Conservation (phyloP, 37 sponge, comb jelly and placozoan genomes). For the Halichondria panicea region DNA sequence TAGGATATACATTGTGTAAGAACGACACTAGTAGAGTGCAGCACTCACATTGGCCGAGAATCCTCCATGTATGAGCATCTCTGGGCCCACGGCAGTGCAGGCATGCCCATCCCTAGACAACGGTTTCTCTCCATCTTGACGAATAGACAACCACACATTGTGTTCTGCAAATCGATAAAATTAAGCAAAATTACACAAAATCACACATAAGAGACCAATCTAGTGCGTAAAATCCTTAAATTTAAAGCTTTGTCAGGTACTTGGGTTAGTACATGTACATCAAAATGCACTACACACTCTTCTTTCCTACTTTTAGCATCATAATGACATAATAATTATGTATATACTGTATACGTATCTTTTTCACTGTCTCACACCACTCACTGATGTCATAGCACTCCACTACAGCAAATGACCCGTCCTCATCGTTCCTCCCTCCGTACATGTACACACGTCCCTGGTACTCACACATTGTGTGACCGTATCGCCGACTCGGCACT, state of each 20-base stretch:
- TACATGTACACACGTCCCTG: constrained; percentile 72
- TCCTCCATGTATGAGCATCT: constrained; percentile 80
- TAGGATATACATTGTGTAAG: too few species aligned
- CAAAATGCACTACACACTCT: too few species aligned
- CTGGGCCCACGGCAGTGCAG: constrained; percentile 28
- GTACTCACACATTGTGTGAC: constrained; percentile 66
- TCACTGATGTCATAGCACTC: constrained; percentile 69
- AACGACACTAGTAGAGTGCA: neutral
- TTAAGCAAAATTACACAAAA: too few species aligned
- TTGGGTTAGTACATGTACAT: too few species aligned
- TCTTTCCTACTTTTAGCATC: too few species aligned
- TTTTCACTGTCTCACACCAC: too few species aligned
- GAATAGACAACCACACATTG: constrained; percentile 52
- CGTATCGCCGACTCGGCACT: constrained; percentile 67
- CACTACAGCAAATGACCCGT: constrained; percentile 56
- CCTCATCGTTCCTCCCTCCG: constrained; percentile 82
- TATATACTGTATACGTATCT: too few species aligned
- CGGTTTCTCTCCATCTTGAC: constrained; percentile 16
- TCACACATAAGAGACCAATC: too few species aligned
- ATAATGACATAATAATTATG: too few species aligned
- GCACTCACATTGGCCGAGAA: constrained; percentile 57
- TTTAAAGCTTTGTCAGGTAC: too few species aligned
- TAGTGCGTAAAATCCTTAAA: too few species aligned
- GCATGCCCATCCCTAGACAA: constrained; percentile 68
- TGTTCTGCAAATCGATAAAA: constrained; percentile 1